Evolutionary conservation across 1,140 invertebrate species (phyloP).

Genomic region (Musca domestica): DNA sequence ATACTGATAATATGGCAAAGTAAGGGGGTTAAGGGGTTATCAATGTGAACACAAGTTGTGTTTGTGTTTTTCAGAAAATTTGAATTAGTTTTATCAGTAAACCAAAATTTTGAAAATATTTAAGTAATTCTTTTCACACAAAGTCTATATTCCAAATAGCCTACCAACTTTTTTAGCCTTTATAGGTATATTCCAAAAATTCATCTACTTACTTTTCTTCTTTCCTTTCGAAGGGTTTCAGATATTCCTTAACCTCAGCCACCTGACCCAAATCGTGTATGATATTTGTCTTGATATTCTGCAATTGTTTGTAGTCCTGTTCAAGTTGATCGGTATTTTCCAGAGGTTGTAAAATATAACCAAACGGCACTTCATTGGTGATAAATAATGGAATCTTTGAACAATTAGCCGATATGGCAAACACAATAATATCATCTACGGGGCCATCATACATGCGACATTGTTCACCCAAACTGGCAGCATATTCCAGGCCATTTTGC

Average conservation of each 20-base stretch:
- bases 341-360: conserved; percentile 79
- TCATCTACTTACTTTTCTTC: conserved; percentile 35
- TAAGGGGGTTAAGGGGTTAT: no score
- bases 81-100: neutral
- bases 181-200: no score
- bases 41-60: no score
- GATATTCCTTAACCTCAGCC: conserved; percentile 40
- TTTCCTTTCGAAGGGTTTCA: conserved; percentile 27
- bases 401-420: conserved; percentile 80
- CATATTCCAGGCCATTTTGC: conserved; percentile 24
- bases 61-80: no score
- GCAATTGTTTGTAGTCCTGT: conserved; percentile 70
- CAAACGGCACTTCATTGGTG: conserved; percentile 80
- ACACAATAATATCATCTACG: conserved; percentile 90
- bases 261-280: conserved; percentile 58
- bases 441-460: conserved; percentile 66
- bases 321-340: conserved; percentile 66
- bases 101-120: neutral
- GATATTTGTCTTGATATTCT: conserved; percentile 76
- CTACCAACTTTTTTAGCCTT: neutral
- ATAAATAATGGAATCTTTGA: conserved; percentile 71
- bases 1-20: no score
- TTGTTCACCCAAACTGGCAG: conserved; percentile 3
- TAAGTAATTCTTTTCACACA: neutral
- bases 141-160: neutral